Evolutionary conservation across 2,113 vertebrate genomes (phyloP).

Genomic region (Gracilinanus agilis): DNA sequence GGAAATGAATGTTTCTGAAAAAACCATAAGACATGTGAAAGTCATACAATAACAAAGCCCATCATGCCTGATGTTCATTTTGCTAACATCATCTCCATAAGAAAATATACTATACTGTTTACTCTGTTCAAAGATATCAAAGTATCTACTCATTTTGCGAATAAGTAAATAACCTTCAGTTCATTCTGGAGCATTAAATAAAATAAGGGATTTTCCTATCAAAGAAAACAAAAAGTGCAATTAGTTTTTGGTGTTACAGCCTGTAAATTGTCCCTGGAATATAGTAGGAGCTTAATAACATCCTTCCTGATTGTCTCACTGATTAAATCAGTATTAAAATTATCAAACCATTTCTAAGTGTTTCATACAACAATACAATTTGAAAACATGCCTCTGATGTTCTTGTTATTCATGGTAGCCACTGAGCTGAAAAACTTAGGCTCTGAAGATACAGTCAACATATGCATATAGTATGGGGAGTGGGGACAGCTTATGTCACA

Average conservation of each 20-base stretch:
- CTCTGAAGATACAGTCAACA: background rate
- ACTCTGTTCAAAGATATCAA: background rate
- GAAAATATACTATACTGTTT: background rate
- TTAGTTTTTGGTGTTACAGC: background rate
- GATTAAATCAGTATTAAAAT: conserved; percentile 32
- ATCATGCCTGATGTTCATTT: background rate
- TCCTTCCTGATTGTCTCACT: background rate
- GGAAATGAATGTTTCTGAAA: background rate
- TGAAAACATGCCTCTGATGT: background rate
- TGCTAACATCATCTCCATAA: background rate
- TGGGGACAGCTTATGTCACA: background rate
- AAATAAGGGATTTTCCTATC: background rate
- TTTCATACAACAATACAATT: conserved; percentile 1
- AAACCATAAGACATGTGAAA: background rate
- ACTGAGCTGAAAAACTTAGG: background rate
- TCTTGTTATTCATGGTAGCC: background rate
- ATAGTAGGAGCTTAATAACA: background rate
- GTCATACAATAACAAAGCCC: background rate
- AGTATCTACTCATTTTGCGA: background rate
- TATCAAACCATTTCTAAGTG: background rate
- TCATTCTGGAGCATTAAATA: background rate
- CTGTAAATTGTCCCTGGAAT: background rate
- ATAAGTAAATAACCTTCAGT: background rate
- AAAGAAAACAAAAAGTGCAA: background rate
- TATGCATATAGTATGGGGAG: conserved; percentile 8